phyloP scores from a whole-genome alignment of 2,113 vertebrate species.

The Osmerus mordax region DNA sequence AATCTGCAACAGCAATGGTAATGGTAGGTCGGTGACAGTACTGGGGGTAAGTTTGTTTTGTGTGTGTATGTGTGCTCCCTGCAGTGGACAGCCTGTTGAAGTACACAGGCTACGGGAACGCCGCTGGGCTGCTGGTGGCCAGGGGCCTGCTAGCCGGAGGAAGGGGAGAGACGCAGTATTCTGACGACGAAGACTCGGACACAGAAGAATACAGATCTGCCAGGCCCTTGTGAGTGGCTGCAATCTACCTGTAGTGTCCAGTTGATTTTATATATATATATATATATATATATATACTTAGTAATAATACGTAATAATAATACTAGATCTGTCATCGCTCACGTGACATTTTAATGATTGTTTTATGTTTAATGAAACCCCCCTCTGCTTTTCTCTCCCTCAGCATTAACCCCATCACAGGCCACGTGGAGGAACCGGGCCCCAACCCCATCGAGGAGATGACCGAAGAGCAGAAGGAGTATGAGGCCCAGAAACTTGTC shows the following conservation, averaged over 20 bases:
- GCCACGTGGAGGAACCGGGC: conserved; percentile 92
- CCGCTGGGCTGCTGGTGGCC: conserved; percentile 89
- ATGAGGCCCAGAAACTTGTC: conserved; percentile 94
- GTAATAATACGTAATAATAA: too few relatives aligned
- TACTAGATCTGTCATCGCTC: too few relatives aligned
- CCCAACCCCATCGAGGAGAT: conserved; percentile 96
- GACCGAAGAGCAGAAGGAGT: conserved; percentile 98
- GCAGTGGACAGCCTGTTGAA: conserved; percentile 94
- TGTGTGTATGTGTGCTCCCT: conserved; percentile 25
- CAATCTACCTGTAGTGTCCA: too few relatives aligned
- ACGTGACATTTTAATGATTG: too few relatives aligned
- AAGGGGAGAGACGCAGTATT: conserved; percentile 93
- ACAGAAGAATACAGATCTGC: conserved; percentile 96
- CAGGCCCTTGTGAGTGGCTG: conserved; percentile 79
- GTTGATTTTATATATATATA: too few relatives aligned
- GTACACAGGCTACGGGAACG: conserved; percentile 96
- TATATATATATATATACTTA: too few relatives aligned
- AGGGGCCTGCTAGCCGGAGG: conserved; percentile 90
- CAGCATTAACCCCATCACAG: conserved; percentile 97
- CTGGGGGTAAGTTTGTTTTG: too few relatives aligned
- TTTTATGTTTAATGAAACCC: background rate
- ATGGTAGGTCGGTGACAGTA: background rate
- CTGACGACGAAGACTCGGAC: conserved; percentile 94
- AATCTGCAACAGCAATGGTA: background rate
- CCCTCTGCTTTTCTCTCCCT: conserved; percentile 6